A percentile compares a stretch with the other conserved stretches of the same genome.
These are phyloP conservation scores for Dipodomys ordii DNA, from an alignment of 2,113 vertebrate genomes.

Conservation along the genomic window DNA sequence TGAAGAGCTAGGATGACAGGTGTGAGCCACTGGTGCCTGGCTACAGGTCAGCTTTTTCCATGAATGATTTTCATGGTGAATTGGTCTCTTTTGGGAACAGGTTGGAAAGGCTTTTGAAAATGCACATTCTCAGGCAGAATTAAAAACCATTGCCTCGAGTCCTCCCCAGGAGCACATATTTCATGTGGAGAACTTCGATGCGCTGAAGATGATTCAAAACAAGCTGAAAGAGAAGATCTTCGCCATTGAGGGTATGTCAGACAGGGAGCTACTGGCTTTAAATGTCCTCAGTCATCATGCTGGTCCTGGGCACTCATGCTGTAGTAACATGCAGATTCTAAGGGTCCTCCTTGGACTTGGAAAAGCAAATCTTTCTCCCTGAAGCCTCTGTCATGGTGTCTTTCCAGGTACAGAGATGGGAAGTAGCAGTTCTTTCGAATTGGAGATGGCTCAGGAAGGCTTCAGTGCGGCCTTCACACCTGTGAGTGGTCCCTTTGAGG, in stretches of 20 bases:
- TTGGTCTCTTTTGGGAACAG: constrained; percentile 53
- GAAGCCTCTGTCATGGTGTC: background rate
- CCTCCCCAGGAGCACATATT: constrained; percentile 75
- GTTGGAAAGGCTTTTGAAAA: constrained; percentile 32
- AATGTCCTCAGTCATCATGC: background rate
- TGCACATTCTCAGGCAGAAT: accelerated
- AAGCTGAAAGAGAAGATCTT: constrained; percentile 86
- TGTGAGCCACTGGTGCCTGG: no score
- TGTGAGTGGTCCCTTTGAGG: constrained; percentile 61
- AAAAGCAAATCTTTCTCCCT: background rate
- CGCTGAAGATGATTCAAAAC: constrained; percentile 81
- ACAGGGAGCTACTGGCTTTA: background rate
- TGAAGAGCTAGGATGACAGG: no score
- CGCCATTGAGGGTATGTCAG: constrained; percentile 85
- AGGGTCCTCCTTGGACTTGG: background rate
- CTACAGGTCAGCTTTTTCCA: no score
- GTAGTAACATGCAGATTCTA: background rate
- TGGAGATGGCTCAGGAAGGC: constrained; percentile 84
- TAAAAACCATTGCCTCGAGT: constrained; percentile 79
- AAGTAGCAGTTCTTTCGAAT: constrained; percentile 72
- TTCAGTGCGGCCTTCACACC: constrained; percentile 74
- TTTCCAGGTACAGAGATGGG: constrained; percentile 60
- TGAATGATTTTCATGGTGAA: background rate
- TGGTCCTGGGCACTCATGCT: background rate
- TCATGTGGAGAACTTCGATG: constrained; percentile 80